Evolutionary conservation across 2,797 vertebrate species (phyloP).

Genomic region (Tachyglossus aculeatus): DNA sequence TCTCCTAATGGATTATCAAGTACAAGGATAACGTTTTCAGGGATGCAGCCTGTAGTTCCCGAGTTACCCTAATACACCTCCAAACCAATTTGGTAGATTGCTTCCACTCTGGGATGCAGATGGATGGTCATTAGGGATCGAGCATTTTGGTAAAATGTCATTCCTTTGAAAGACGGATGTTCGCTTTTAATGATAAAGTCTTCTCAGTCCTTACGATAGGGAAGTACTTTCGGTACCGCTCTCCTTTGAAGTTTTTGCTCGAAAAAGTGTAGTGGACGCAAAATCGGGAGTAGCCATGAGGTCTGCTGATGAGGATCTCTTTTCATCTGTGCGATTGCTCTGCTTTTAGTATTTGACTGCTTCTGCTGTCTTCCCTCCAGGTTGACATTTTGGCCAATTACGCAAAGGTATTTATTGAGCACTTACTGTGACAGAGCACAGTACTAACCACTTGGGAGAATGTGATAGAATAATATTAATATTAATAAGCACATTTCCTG

Average conservation of each 20-base stretch:
- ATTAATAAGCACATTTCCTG: too few relatives aligned
- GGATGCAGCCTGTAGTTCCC: constrained; percentile 53
- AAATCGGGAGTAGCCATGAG: not conserved
- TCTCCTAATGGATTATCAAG: constrained; percentile 70
- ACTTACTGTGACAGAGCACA: too few relatives aligned
- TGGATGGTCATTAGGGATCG: constrained; percentile 58
- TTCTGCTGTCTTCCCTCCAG: not conserved
- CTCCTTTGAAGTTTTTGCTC: constrained; percentile 8
- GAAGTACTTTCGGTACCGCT: constrained; percentile 22
- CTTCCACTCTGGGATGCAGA: constrained; percentile 58
- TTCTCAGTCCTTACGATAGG: constrained; percentile 33
- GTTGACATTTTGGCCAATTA: too few relatives aligned
- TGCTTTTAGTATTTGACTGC: too few relatives aligned
- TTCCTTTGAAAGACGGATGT: constrained; percentile 53
- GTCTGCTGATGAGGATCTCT: not conserved
- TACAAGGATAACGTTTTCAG: constrained; percentile 60
- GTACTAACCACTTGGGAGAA: too few relatives aligned
- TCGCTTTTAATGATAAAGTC: constrained; percentile 19
- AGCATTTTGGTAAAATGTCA: constrained; percentile 64
- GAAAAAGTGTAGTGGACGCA: not conserved
- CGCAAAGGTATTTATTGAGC: too few relatives aligned
- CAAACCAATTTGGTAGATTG: constrained; percentile 68
- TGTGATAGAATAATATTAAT: too few relatives aligned
- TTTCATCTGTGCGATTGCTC: not conserved
- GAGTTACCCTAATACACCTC: constrained; percentile 56